Evolutionary conservation across 2,113 vertebrate genomes (phyloP), one percentile per base, ranked within the genome.

Genomic region (Stigmatopora argus): DNA sequence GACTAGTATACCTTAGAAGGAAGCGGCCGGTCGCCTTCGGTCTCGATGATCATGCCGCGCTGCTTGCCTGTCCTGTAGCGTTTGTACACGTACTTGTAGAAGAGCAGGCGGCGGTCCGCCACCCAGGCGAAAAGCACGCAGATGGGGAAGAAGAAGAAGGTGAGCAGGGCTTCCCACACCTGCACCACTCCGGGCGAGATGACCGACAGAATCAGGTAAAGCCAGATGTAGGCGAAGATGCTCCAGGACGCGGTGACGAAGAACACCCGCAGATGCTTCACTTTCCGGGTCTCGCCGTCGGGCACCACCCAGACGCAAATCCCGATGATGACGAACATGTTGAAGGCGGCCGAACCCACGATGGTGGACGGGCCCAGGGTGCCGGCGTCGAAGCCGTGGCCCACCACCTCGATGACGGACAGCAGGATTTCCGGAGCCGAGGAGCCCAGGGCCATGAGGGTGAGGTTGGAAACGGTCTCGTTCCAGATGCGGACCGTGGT

Each of bases 71-170:
- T 93, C 66, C 97, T 90, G 78, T 98, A 99, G 72, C 94, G 93
- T 87, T 98, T 99, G 86, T 99, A 98, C 77, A 99, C 94, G 0
- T 98, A 99, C 86, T 98, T 99, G 91, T 99, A 99, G 87, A 99
- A 98, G 18, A 99, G 91, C 71, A 99, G 94, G 74, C 97, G 93
- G 61, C 97, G 92, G 75, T 99, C 97, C 0, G 97, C 97, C 31
- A 99, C 85, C 96, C 97, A 99, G 67, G 97, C 97, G 1, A 97
- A 98, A 64, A 96, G 79, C n/a, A 99, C 97, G 7, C 96, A 99
- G 84, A 99, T 93, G 65, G 97, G 97, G 75, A 99, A 99, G 87
- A 98, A 99, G 80, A 99, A 90, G 87, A 99, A 95, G 0, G 97
- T 99, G 49, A 99, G 94, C 76, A 99, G 89, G 45, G 93, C 92